Conservation (phyloP, 2,797 vertebrate genomes). For the Gallinago nigripennis region DNA sequence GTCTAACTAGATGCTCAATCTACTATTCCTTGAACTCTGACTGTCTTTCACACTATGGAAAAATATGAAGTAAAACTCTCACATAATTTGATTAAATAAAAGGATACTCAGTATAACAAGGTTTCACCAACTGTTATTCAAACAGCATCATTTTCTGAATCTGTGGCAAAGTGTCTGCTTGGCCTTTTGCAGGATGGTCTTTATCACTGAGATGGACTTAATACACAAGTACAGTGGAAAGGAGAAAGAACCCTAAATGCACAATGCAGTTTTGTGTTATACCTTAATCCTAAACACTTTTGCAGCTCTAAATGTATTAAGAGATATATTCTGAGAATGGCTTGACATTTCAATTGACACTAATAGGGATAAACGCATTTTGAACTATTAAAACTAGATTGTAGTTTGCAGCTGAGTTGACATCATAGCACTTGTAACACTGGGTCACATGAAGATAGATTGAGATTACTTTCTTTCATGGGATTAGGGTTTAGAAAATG, state of each 20-base stretch:
- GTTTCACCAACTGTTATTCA: background rate
- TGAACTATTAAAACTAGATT: conserved; percentile 14
- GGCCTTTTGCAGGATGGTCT: background rate
- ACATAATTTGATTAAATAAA: background rate
- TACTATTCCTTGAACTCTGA: background rate
- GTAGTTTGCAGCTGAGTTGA: background rate
- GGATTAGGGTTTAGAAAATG: background rate
- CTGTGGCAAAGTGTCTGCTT: background rate
- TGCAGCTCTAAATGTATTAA: conserved; percentile 4
- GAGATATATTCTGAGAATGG: background rate
- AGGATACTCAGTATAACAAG: background rate
- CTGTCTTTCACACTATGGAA: background rate
- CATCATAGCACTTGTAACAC: background rate
- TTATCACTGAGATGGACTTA: background rate
- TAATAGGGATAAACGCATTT: conserved; percentile 37
- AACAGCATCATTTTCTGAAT: background rate
- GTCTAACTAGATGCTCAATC: background rate
- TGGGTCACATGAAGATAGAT: background rate
- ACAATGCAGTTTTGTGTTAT: background rate
- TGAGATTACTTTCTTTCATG: background rate
- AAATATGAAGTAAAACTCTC: background rate
- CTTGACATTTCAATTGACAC: conserved; percentile 13
- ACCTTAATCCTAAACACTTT: conserved; percentile 23
- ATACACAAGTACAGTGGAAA: background rate
- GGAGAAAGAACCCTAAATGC: background rate